A percentile compares a stretch with the other conserved stretches of the same genome.
phyloP scores from a whole-genome alignment of 2,113 vertebrate genomes.

The Nesoenas mayeri region DNA sequence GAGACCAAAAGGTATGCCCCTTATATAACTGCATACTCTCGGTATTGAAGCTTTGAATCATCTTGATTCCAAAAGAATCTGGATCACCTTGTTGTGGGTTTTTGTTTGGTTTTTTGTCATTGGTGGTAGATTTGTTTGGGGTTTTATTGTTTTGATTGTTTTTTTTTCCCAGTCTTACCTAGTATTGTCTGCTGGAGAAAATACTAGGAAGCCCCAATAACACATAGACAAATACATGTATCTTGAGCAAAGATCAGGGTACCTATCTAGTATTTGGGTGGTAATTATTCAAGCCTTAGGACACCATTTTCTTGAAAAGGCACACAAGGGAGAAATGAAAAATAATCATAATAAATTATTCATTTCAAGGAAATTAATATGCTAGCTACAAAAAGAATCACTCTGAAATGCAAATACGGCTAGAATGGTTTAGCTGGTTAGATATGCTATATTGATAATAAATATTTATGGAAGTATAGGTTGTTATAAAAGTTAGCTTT shows the following conservation, averaged over 20 bases:
- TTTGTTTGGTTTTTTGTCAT: too few relatives aligned
- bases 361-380: slow-evolving; percentile 39
- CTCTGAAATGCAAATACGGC: slow-evolving; percentile 26
- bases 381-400: slow-evolving; percentile 6
- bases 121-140: too few relatives aligned
- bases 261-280: background rate
- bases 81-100: background rate
- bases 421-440: slow-evolving; percentile 2
- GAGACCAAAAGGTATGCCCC: background rate
- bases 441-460: background rate
- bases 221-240: background rate
- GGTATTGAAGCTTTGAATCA: background rate
- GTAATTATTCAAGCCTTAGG: slow-evolving; percentile 45
- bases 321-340: slow-evolving; percentile 20
- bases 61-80: background rate
- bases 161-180: background rate
- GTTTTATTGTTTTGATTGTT: background rate
- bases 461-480: background rate
- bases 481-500: background rate
- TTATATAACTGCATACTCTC: background rate
- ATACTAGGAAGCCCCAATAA: background rate
- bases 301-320: slow-evolving; percentile 40
- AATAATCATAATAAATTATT: slow-evolving; percentile 49
- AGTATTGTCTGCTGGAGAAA: background rate
- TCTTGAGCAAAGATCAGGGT: slow-evolving; percentile 11